These are phyloP conservation scores for Tetanocera ferruginea DNA, from an alignment of 2,888 invertebrate genomes.

Conservation along the genomic window DNA sequence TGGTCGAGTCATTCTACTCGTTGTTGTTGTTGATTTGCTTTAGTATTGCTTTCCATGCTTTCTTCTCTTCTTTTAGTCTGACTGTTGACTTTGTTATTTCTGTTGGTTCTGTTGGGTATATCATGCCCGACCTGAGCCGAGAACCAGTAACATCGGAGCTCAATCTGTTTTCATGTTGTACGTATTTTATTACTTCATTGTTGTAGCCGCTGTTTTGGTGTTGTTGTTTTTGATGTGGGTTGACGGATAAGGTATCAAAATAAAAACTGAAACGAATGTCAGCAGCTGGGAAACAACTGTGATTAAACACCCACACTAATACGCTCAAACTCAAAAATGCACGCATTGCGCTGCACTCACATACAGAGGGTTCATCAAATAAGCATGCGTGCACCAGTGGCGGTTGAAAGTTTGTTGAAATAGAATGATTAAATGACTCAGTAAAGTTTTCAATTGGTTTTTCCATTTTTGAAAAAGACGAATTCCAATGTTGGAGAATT, in stretches of 20 bases:
- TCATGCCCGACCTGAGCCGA: background rate
- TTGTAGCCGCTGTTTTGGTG: constrained; percentile 1
- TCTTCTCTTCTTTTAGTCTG: background rate
- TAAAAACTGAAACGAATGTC: background rate
- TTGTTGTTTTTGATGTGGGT: background rate
- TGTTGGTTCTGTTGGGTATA: background rate
- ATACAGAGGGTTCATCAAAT: background rate
- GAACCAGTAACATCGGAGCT: background rate
- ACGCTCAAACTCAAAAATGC: background rate
- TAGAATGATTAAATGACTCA: too few relatives aligned
- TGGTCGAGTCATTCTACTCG: background rate
- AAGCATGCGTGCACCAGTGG: background rate
- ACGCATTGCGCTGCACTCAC: background rate
- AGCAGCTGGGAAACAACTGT: background rate
- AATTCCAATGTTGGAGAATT: too few relatives aligned
- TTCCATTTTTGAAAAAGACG: too few relatives aligned
- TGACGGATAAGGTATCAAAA: constrained; percentile 1
- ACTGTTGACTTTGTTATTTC: background rate
- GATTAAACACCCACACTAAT: background rate
- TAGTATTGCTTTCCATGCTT: background rate
- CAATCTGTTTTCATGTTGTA: constrained; percentile 1
- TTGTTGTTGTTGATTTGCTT: background rate
- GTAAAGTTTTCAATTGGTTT: too few relatives aligned
- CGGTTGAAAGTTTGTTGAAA: background rate
- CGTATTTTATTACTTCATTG: constrained; percentile 6